A percentile compares a stretch with the other conserved stretches of the same genome.
phyloP scores from a whole-genome alignment of 2,113 vertebrate genomes.

The Tachycineta bicolor region DNA sequence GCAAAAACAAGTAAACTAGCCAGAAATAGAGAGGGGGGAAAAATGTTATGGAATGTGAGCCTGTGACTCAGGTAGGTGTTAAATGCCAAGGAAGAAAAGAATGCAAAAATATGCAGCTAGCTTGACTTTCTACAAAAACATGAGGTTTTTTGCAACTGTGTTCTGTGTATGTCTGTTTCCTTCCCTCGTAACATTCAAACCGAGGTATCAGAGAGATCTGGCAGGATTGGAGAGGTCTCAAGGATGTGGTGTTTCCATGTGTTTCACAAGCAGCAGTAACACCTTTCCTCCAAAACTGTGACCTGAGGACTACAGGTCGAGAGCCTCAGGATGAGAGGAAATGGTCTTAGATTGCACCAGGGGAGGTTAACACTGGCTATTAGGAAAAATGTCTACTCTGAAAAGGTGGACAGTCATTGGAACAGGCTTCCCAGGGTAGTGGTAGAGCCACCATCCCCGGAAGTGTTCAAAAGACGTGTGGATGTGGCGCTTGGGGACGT shows the following conservation, averaged over 20 bases:
- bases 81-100: conserved; percentile 36
- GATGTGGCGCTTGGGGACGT: neutral
- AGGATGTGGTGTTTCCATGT: neutral
- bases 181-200: neutral
- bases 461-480: neutral
- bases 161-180: neutral
- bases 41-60: neutral
- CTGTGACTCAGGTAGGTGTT: conserved; percentile 43
- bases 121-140: neutral
- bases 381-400: neutral
- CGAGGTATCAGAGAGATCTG: neutral
- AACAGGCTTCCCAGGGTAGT: neutral
- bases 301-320: neutral
- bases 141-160: neutral
- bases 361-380: neutral
- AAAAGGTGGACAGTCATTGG: neutral
- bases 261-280: neutral
- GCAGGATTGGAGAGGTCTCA: neutral
- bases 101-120: neutral
- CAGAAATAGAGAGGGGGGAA: neutral
- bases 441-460: neutral
- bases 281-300: neutral
- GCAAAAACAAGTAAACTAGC: conserved; percentile 42
- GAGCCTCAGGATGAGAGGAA: neutral
- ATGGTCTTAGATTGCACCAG: neutral